phyloP scores from a whole-genome alignment of 1,140 invertebrate species.

The Drosophila yakuba region DNA sequence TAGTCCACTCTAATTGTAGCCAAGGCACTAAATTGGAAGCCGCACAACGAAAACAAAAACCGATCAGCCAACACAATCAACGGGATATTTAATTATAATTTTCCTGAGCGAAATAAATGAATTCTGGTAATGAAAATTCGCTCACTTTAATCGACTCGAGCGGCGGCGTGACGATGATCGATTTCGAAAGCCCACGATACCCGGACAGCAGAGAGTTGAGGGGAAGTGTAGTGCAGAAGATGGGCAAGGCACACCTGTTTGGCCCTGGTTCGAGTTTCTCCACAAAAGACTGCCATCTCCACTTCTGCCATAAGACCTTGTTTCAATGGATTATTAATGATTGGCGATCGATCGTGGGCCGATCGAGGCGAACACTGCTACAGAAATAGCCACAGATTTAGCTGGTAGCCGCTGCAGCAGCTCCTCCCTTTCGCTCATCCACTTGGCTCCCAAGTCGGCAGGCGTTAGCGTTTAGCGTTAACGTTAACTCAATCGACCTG shows the following conservation, averaged over 20 bases:
- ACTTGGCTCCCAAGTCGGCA: conserved; percentile 20
- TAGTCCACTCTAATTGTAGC: conserved; percentile 21
- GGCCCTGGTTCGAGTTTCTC: conserved; percentile 28
- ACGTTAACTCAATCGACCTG: conserved; percentile 84
- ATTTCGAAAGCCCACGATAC: conserved; percentile 49
- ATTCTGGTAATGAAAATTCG: conserved; percentile 77
- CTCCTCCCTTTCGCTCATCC: conserved; percentile 6
- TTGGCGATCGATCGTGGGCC: conserved; percentile 76
- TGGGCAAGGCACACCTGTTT: conserved; percentile 68
- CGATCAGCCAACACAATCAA: conserved; percentile 64
- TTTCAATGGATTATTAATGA: conserved; percentile 82
- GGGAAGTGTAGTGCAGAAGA: conserved; percentile 4
- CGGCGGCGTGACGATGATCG: conserved; percentile 75
- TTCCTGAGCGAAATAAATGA: conserved; percentile 60
- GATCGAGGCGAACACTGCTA: conserved; percentile 57
- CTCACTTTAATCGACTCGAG: conserved; percentile 67
- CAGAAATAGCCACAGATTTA: conserved; percentile 71
- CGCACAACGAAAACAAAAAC: conserved; percentile 27
- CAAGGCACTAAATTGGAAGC: conserved; percentile 45
- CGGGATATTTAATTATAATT: conserved; percentile 73
- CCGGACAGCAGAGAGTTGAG: conserved; percentile 6
- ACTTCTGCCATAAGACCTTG: conserved; percentile 44
- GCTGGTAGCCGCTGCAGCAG: conserved; percentile 46
- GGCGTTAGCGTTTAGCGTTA: conserved; percentile 80
- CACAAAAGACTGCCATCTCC: conserved; percentile 7